phyloP scores from a whole-genome alignment of 2,797 vertebrate species.

The Atherinosoma microstoma region DNA sequence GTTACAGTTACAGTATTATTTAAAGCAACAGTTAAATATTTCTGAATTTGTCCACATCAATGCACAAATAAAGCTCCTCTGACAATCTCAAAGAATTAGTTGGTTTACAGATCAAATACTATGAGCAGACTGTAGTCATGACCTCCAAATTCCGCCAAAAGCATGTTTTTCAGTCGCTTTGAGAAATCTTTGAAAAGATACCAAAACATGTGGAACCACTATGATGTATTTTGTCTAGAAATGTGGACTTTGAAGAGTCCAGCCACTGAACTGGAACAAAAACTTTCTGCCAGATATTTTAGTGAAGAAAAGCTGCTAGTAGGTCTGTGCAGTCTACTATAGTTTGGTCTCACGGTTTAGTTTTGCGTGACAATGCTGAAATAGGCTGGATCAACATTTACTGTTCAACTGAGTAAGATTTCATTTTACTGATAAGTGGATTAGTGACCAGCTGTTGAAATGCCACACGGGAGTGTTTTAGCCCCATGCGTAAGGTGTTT shows the following conservation, averaged over 20 bases:
- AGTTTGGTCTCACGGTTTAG: constrained; percentile 36
- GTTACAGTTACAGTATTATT: background rate
- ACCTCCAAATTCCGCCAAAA: constrained; percentile 8
- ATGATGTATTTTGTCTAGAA: constrained; percentile 54
- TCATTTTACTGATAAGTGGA: constrained; percentile 78
- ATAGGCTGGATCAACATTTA: constrained; percentile 58
- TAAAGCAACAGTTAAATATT: background rate
- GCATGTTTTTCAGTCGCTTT: constrained; percentile 16
- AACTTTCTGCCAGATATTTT: constrained; percentile 33
- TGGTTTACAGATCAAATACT: background rate
- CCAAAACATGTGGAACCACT: constrained; percentile 17
- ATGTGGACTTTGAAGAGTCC: constrained; percentile 36
- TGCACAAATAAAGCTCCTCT: constrained; percentile 5
- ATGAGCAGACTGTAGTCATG: constrained; percentile 18
- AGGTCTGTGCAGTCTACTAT: constrained; percentile 6
- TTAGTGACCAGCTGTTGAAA: constrained; percentile 74
- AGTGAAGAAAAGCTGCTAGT: constrained; percentile 17
- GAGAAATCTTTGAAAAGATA: constrained; percentile 20
- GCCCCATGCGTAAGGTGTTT: constrained; percentile 55
- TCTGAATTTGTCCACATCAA: background rate
- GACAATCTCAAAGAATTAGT: constrained; percentile 5
- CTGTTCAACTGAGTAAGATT: constrained; percentile 62
- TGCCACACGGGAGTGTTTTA: constrained; percentile 45
- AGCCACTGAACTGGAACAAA: constrained; percentile 22
- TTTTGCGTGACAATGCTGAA: constrained; percentile 41